Evolutionary conservation across 2,113 vertebrate species (phyloP), one percentile per base, ranked within the genome.

Genomic region (Festucalex cinctus): DNA sequence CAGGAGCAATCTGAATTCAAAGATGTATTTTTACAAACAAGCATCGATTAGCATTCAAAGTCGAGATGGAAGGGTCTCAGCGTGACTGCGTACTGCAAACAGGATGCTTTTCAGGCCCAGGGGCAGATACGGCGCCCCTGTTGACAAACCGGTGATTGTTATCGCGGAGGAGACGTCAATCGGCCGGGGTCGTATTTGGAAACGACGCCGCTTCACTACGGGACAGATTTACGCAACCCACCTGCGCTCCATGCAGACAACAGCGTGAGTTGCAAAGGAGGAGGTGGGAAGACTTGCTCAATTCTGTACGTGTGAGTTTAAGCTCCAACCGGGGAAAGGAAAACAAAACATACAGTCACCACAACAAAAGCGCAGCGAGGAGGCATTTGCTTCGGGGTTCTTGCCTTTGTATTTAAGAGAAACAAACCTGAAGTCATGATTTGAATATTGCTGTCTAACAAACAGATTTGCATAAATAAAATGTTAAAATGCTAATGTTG

Each of bases 81-180:
- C 81, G 76, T 73, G 80, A 82, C 83, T 85, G 12, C 4, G 80
- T 85, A 81, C 66, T 81, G 75, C 84, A 71, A 81, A 82, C 78
- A 66, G 78, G 73, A 70, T 75, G 79, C 48, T 70, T 60, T 67
- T 77, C 60, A 8, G 69, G 76, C 83, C 79, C 73, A 10, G 54
- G 74, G 81, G 84, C 81, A 78, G 78, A 84, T 77, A 68, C 68
- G n/a, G 77, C 67, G 13, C 68, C 24, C 84, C 85, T 66, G 80
- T 83, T 81, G 88, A 89, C 87, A 89, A 82, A 86, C 83, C 36
- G 76, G 65, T 51, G 82, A 84, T 85, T 82, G 85, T 83, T 82
- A 89, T 89, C 88, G 83, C 69, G 71, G 54, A 82, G 84, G 66
- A 75, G 56, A 62, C 26, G 76, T 83, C 81, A 65, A 77, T 73